phyloP scores from a whole-genome alignment of 2,888 invertebrate species.

The Meteorus colon region DNA sequence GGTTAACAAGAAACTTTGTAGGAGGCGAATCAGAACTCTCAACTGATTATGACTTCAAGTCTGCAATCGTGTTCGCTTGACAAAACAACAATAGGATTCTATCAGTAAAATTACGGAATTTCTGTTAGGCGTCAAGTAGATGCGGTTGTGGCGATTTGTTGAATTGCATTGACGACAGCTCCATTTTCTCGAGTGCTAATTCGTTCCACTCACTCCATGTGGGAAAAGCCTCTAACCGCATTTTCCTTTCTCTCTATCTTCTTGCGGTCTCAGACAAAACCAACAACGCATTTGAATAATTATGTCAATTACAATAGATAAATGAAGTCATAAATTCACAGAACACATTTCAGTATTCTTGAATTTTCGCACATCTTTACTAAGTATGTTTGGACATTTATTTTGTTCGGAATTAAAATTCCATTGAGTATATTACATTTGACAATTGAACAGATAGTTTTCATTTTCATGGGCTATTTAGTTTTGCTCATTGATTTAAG shows the following conservation, averaged over 20 bases:
- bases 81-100: not conserved
- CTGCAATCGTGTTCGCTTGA: not conserved
- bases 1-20: not conserved
- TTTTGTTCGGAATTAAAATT: no score
- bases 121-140: not conserved
- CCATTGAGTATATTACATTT: no score
- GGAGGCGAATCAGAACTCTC: not conserved
- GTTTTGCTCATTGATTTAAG: constrained; percentile 1
- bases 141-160: not conserved
- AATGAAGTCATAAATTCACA: no score
- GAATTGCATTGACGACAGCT: not conserved
- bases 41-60: not conserved
- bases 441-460: not conserved
- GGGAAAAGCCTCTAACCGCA: not conserved
- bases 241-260: not conserved
- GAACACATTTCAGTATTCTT: no score
- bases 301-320: not conserved
- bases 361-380: no score
- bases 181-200: constrained; percentile 10
- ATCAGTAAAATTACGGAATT: not conserved
- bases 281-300: not conserved
- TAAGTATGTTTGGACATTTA: no score
- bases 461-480: not conserved
- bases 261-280: not conserved
- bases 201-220: not conserved